These are phyloP conservation scores for Phocides pigmalion DNA, from an alignment of 1,140 invertebrate species.

Conservation along the genomic window DNA sequence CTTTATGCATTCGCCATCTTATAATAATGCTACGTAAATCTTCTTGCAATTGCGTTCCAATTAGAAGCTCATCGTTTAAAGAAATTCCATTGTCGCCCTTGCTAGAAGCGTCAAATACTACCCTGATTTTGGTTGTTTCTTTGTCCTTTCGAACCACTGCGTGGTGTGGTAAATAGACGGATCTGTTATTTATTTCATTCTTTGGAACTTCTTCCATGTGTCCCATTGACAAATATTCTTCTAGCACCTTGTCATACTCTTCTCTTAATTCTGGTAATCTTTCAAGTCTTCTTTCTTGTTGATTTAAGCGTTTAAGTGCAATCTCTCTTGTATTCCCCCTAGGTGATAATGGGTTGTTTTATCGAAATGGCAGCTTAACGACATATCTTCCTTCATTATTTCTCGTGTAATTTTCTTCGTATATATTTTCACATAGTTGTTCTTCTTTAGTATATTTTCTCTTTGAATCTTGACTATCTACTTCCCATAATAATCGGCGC, in stretches of 20 bases:
- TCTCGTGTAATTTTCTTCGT: conserved; percentile 39
- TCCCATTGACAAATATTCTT: conserved; percentile 56
- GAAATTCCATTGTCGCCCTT: conserved; percentile 50
- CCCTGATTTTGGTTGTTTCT: conserved; percentile 47
- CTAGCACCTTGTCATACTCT: conserved; percentile 55
- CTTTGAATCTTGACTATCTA: conserved; percentile 38
- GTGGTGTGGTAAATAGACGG: conserved; percentile 53
- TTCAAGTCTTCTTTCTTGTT: conserved; percentile 48
- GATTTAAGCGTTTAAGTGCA: conserved; percentile 37
- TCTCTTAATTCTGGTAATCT: conserved; percentile 41
- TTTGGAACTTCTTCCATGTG: conserved; percentile 49
- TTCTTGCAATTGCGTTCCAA: conserved; percentile 16
- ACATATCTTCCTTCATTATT: conserved; percentile 36
- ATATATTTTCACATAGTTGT: conserved; percentile 40
- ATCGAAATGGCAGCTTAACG: conserved; percentile 42
- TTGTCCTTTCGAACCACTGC: conserved; percentile 51
- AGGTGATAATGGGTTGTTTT: conserved; percentile 17
- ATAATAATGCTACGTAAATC: conserved; percentile 9
- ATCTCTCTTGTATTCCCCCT: conserved; percentile 42
- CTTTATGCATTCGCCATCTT: conserved; percentile 10
- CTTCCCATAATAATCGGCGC: conserved; percentile 37
- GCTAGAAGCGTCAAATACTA: conserved; percentile 62
- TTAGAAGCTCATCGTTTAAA: conserved; percentile 5
- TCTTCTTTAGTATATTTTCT: conserved; percentile 43
- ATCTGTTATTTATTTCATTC: conserved; percentile 34